Evolutionary conservation across 2,888 invertebrate species (phyloP).

Genomic region (Athrips mouffetella): DNA sequence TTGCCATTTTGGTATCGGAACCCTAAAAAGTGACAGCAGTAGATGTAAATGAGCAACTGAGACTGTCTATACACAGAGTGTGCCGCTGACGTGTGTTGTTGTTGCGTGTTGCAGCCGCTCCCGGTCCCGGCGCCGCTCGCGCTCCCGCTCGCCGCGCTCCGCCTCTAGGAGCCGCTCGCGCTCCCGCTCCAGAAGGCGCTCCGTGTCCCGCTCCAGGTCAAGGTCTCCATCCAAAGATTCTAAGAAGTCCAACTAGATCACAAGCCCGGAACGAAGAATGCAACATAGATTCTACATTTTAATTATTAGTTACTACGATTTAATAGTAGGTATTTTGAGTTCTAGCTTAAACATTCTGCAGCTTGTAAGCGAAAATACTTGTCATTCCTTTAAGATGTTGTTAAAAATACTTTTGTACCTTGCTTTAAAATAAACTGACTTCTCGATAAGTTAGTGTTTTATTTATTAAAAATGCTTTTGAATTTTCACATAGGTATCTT

Average conservation of each 20-base stretch:
- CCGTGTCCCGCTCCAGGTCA: conserved; percentile 70
- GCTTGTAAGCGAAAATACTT: not conserved
- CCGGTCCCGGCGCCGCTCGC: conserved; percentile 72
- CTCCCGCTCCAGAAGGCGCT: conserved; percentile 72
- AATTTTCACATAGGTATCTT: not conserved
- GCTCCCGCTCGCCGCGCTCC: conserved; percentile 69
- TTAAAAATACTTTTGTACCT: conserved; percentile 5
- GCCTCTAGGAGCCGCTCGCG: conserved; percentile 66
- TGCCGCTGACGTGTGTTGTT: conserved; percentile 1
- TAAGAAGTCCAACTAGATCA: conserved; percentile 63
- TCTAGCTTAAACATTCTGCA: not conserved
- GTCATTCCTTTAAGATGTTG: conserved; percentile 8
- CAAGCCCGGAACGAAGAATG: not conserved
- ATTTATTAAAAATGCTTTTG: not conserved
- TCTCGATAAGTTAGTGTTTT: not conserved
- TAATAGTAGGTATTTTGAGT: conserved; percentile 4
- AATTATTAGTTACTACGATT: conserved; percentile 2
- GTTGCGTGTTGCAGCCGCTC: conserved; percentile 70
- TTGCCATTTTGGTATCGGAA: too few species aligned
- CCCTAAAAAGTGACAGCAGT: too few species aligned
- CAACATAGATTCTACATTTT: conserved; percentile 1
- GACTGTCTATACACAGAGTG: too few species aligned
- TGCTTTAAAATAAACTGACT: conserved; percentile 5
- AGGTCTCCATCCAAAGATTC: conserved; percentile 73
- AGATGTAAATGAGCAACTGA: too few species aligned